Base-by-base conservation (phyloP, 2,888 invertebrate species). In the Cetonia aurata region DNA sequence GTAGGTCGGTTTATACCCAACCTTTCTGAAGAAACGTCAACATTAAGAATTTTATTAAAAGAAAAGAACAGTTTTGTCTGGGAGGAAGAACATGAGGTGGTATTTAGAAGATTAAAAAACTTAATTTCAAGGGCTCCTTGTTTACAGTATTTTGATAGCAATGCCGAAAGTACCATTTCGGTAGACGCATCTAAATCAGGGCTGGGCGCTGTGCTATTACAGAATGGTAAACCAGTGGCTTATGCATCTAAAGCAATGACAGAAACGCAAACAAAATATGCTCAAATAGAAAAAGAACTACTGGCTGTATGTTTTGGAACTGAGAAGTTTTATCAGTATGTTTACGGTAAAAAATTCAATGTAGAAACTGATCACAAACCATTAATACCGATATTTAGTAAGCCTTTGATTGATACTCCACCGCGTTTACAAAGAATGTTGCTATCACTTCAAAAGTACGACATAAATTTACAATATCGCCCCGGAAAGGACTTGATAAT, bases 321-420 rank as follows among this genome's bases (percentile, higher is more conserved):
- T 15, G 44, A 50, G 12, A 76, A 66, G 72, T 79, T 78, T 71
- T 44, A 75, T 56, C 75, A 77, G 44, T 79, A 76, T 72, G 15
- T 78, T 31, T 77, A 62, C 68, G 77, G 77, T 10, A 72, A 65
- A 73, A 55, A 53, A 53, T 67, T 79, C 6, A 69, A 31, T 13
- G 74, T 79, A 41, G 76, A 79, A 71, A 79, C 77, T 10, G 78
- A 80, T 73, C 80, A 80, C 59, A 75, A 75, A 53, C 79, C 80
- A 9, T 48, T 76, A 15, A 66, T 74, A n/a, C 41, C 48, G 12
- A 71, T 75, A 33, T 72, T 75, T 53, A 74, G 76, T 48, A 77
- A 77, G 71, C 67, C 73, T 4, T 60, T 77, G 55, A 68, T 73
- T 70, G 69, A 74, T 53, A 56, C 68, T 62, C 73, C 75, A 37